Evolutionary conservation across 2,888 invertebrate genomes (phyloP).

Genomic region (Drosophila barbarae): DNA sequence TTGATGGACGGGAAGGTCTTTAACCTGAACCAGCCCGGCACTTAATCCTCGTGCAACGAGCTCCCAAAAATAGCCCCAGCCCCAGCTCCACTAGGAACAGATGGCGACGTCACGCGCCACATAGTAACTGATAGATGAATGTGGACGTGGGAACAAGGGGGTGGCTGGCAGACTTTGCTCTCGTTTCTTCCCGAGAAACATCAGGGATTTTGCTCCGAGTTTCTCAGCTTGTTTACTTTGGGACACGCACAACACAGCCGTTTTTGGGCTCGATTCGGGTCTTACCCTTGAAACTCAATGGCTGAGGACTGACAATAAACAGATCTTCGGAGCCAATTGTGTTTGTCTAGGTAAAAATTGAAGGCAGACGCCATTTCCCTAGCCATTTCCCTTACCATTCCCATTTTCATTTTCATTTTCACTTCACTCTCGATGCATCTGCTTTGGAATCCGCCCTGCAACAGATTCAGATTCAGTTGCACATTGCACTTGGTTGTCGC

Average conservation of each 20-base stretch:
- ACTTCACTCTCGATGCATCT: slow-evolving; percentile 38
- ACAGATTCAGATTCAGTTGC: slow-evolving; percentile 60
- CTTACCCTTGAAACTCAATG: slow-evolving; percentile 62
- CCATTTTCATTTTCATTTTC: slow-evolving; percentile 26
- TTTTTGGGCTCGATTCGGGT: slow-evolving; percentile 16
- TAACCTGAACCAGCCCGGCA: slow-evolving; percentile 50
- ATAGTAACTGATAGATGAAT: slow-evolving; percentile 55
- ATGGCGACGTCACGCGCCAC: slow-evolving; percentile 48
- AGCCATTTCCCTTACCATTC: slow-evolving; percentile 30
- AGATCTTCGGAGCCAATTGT: slow-evolving; percentile 63
- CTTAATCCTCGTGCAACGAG: slow-evolving; percentile 48
- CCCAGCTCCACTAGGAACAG: slow-evolving; percentile 21
- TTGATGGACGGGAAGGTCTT: slow-evolving; percentile 54
- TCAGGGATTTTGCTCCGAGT: background rate
- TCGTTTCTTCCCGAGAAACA: slow-evolving; percentile 1
- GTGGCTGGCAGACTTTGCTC: background rate
- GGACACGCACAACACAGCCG: slow-evolving; percentile 5
- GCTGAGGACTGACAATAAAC: slow-evolving; percentile 55
- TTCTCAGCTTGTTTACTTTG: slow-evolving; percentile 6
- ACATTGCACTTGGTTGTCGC: slow-evolving; percentile 63
- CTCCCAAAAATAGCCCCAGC: slow-evolving; percentile 50
- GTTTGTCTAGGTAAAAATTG: slow-evolving; percentile 59
- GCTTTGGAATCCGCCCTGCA: slow-evolving; percentile 30
- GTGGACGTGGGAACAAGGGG: slow-evolving; percentile 4
- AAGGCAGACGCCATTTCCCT: slow-evolving; percentile 30